phyloP scores from a whole-genome alignment of 2,888 invertebrate species.

The Acronicta alni region DNA sequence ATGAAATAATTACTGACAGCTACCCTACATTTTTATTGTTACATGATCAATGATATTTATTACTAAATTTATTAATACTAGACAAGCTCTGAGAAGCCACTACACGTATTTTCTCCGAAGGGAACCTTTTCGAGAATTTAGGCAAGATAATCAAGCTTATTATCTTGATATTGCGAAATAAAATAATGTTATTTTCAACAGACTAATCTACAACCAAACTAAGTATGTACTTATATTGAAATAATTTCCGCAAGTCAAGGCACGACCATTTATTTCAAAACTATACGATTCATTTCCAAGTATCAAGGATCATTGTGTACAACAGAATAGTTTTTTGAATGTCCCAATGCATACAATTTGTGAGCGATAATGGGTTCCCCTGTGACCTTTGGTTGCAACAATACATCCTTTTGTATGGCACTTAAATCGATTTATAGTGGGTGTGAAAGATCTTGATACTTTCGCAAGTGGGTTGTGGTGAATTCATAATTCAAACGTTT shows the following conservation, averaged over 20 bases:
- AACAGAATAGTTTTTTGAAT: slow-evolving; percentile 70
- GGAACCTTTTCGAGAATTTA: no score
- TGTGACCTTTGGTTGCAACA: slow-evolving; percentile 79
- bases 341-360: slow-evolving; percentile 69
- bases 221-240: slow-evolving; percentile 15
- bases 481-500: not conserved
- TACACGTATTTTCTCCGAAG: no score
- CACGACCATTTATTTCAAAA: slow-evolving; percentile 44
- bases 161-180: no score
- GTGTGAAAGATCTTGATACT: slow-evolving; percentile 67
- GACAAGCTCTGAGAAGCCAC: no score
- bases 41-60: no score
- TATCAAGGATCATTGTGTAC: slow-evolving; percentile 48
- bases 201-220: not conserved
- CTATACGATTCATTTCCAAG: slow-evolving; percentile 43
- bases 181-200: slow-evolving; percentile 2
- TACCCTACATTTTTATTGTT: no score
- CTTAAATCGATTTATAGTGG: slow-evolving; percentile 69
- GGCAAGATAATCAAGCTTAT: no score
- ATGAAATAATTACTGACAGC: no score
- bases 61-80: no score
- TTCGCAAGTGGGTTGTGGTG: slow-evolving; percentile 27
- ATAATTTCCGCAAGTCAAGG: slow-evolving; percentile 56
- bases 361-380: slow-evolving; percentile 67
- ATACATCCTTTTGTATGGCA: slow-evolving; percentile 76